Evolutionary conservation across 2,113 vertebrate species (phyloP).

Genomic region (Ictalurus furcatus): DNA sequence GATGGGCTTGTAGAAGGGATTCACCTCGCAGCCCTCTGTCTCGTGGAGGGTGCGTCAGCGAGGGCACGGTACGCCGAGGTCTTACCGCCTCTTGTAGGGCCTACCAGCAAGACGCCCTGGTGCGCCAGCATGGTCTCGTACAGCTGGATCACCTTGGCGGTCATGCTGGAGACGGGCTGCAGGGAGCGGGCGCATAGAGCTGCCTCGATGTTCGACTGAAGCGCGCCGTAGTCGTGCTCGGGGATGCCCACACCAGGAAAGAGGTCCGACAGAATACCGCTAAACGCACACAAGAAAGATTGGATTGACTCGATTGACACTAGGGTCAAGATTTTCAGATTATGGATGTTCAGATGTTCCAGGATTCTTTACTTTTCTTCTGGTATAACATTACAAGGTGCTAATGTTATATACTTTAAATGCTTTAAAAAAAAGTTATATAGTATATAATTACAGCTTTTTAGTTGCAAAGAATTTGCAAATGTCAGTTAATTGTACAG

Average conservation of each 20-base stretch:
- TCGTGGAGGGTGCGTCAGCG: conserved; percentile 74
- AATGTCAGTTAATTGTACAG: neutral
- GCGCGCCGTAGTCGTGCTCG: conserved; percentile 83
- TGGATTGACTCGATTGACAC: neutral
- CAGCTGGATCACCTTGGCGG: conserved; percentile 83
- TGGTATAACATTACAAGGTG: neutral
- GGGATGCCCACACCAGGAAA: conserved; percentile 86
- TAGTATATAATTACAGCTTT: neutral
- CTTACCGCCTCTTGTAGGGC: conserved; percentile 85
- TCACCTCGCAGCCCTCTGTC: conserved; percentile 55
- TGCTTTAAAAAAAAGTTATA: neutral
- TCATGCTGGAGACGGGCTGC: conserved; percentile 77
- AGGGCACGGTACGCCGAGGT: conserved; percentile 80
- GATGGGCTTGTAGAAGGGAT: conserved; percentile 79
- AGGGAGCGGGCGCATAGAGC: conserved; percentile 59
- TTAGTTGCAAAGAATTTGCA: neutral
- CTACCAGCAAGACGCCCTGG: conserved; percentile 88
- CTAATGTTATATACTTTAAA: neutral
- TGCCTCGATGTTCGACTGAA: conserved; percentile 77
- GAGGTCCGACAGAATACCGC: conserved; percentile 86
- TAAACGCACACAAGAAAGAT: conserved; percentile 42
- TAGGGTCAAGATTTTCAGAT: neutral
- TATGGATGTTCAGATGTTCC: too few relatives aligned
- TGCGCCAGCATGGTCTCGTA: conserved; percentile 59
- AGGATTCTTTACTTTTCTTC: too few relatives aligned